A percentile compares a stretch with the other conserved stretches of the same genome.
phyloP scores from a whole-genome alignment of 1,140 invertebrate genomes.

The Aphaenogaster ashmeadi region DNA sequence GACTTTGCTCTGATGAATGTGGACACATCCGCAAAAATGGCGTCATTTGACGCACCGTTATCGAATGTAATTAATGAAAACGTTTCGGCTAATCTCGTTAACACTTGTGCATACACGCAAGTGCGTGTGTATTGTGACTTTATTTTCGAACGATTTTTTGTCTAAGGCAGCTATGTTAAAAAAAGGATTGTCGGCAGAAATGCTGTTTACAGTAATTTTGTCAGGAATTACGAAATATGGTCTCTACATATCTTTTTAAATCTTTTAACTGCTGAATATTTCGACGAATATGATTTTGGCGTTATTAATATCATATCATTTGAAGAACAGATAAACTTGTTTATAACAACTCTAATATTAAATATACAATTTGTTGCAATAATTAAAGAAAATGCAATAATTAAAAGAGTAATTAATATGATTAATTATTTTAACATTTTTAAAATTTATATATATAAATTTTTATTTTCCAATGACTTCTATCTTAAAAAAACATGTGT shows the following conservation, averaged over 20 bases:
- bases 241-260: background rate
- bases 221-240: background rate
- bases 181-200: background rate
- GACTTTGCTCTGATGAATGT: conserved; percentile 1
- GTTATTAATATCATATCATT: background rate
- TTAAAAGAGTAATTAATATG: background rate
- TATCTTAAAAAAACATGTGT: background rate
- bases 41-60: background rate
- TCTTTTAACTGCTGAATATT: background rate
- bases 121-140: background rate
- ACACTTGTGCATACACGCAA: background rate
- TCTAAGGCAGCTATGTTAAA: background rate
- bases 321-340: background rate
- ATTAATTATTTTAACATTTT: background rate
- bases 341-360: background rate
- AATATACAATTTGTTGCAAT: background rate
- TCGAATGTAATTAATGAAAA: background rate
- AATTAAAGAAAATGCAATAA: background rate
- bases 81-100: background rate
- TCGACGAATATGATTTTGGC: background rate
- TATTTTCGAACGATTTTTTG: background rate
- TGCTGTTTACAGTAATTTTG: background rate
- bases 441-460: background rate
- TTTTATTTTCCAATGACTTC: background rate
- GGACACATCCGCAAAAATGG: conserved; percentile 45